Evolutionary conservation across 2,888 invertebrate genomes (phyloP), one percentile per base, ranked within the genome.

Genomic region (Caenorhabditis wallacei): DNA sequence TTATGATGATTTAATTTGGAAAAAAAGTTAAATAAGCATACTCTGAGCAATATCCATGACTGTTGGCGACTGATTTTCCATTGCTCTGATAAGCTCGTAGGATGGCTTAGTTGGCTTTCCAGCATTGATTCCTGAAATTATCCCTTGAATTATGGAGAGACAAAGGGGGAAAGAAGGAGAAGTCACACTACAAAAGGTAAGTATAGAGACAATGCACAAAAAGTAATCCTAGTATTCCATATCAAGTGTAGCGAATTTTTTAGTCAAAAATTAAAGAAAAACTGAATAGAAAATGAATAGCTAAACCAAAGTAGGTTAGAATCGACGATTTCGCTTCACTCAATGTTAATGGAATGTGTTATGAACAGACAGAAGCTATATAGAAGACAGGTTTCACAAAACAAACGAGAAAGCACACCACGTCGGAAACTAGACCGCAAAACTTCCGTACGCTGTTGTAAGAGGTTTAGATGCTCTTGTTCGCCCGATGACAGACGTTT

Each of bases 371-470:
- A 35, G 37, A 8, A 63, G 37, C 24, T 7, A 48, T 26, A 56
- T 61, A 71, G 22, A 8, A 48, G 24, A 30, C 20, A 51, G 48
- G 37, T 18, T 35, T 54, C 26, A 37, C n/a, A 54, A n/a, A 66
- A 57, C 30, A 66, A 48, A 57, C 48, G 57, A 75, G 13, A 75
- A 56, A 66, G 56, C 66, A 75, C 72, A 76, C 76, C 76, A 76
- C 76, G 70, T 59, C 78, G 78, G 35, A 78, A 78, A 70, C 78
- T 78, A 54, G 78, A 61, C 53, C 78, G 78, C 70, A 78, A 78
- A 54, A 59, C 46, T 48, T 70, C 78, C 78, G 78, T 78, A 78
- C 78, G 78, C 69, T 78, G 78, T 79, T 79, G 79, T 20, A 79
- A 22, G 1, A 54, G 63, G 24, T 79, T 61, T 7, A 79, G 20